phyloP scores from a whole-genome alignment of 2,797 vertebrate genomes.

The Babyrousa celebensis region DNA sequence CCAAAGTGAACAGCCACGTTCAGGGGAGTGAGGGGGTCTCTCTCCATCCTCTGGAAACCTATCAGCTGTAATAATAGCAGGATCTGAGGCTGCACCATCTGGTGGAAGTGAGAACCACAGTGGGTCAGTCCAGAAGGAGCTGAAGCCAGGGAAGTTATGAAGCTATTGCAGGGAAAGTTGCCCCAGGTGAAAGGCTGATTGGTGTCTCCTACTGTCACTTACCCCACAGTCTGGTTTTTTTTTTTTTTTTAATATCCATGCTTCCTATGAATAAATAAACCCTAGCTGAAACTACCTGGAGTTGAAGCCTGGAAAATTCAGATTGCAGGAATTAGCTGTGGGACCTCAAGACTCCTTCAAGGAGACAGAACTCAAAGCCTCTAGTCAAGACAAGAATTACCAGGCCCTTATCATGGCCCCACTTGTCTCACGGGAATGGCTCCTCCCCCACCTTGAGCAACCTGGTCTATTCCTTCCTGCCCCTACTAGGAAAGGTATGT shows the following conservation, averaged over 20 bases:
- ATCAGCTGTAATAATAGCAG: neutral
- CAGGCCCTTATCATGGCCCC: no score
- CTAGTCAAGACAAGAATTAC: no score
- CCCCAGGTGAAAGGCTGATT: neutral
- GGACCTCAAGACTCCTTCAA: no score
- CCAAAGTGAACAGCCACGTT: no score
- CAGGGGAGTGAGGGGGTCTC: no score
- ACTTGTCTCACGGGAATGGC: no score
- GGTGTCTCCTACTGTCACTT: neutral
- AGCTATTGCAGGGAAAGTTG: fast-evolving
- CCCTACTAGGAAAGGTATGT: no score
- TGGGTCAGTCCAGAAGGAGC: neutral
- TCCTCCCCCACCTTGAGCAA: no score
- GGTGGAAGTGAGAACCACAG: neutral
- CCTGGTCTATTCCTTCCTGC: no score
- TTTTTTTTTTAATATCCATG: neutral
- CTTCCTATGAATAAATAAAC: neutral
- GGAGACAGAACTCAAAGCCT: no score
- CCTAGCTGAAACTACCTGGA: neutral
- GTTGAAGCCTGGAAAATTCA: neutral
- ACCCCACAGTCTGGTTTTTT: neutral
- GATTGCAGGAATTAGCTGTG: neutral
- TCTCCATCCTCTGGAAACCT: no score
- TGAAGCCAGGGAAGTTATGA: neutral
- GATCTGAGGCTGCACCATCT: neutral